Evolutionary conservation across 1,140 invertebrate species (phyloP), one percentile per base, ranked within the genome.

Genomic region (honey bee (Apis mellifera)): DNA sequence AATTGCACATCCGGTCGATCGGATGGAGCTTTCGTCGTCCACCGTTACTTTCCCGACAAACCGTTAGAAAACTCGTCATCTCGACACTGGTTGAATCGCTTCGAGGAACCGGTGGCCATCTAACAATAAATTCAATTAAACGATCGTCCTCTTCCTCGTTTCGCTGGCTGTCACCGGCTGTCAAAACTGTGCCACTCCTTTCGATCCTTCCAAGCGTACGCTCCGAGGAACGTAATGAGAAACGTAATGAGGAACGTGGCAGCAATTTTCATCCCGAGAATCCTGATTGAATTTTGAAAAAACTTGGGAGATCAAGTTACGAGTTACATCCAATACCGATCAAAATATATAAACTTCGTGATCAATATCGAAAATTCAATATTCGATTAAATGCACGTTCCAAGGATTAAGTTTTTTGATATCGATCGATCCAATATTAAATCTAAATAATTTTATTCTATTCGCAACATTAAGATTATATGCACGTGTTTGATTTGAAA

Each of bases 31-130:
- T n/a, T 60, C 54, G 72, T 19, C 26, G 32, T 42, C 52, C 77
- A 82, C 84, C 69, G 85, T 88, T 82, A 85, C 70, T 88, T 85
- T 71, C 76, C 70, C 77, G 66, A 55, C 69, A 50, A 23, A 66
- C 78, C 60, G 69, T 84, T 81, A 83, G 84, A 55, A 81, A 84
- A 60, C 59, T 23, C 69, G 59, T 76, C 82, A 57, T 70, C 32
- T 50, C 55, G 76, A 11, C 8, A 52, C 26, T n/a, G 11, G 62
- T 19, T 32, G 55, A 65, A 73, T 78, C 82, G 84, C 78, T 68
- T 42, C 70, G 48, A 74, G 69, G 65, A 78, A 77, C 32, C 32
- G 32, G 23, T 55, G 1, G 54, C 48, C 54, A 32, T 13, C 64
- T 21, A 26, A 77, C 76, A 77, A 87, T 75, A 55, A 70, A 68